Conservation (phyloP, 1,140 invertebrate genomes). For the Pseudomyrmex concolor region DNA sequence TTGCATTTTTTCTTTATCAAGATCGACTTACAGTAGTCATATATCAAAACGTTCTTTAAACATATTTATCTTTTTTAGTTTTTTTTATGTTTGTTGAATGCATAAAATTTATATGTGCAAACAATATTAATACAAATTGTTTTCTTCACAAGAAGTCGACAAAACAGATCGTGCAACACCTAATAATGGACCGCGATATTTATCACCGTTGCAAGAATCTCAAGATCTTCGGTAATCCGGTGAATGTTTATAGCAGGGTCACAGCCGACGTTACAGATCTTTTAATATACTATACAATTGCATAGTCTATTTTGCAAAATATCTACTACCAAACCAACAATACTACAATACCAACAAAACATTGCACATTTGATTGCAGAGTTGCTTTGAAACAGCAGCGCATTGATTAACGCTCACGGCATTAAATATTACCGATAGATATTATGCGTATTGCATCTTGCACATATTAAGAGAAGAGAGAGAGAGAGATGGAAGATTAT, state of each 20-base stretch:
- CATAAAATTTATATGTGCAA: too few species aligned
- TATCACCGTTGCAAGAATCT: background rate
- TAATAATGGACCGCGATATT: constrained; percentile 26
- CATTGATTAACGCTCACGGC: background rate
- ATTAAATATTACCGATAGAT: background rate
- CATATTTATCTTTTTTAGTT: background rate
- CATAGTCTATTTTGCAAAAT: background rate
- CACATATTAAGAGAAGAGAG: constrained; percentile 15
- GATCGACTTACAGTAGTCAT: constrained; percentile 5
- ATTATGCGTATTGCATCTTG: constrained; percentile 10
- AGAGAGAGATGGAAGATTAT: background rate
- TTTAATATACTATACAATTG: background rate
- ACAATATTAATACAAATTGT: too few species aligned
- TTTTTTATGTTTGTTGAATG: too few species aligned
- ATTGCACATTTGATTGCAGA: background rate
- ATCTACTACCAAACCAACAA: background rate
- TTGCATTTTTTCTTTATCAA: background rate
- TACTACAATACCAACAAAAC: background rate
- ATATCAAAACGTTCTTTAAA: background rate
- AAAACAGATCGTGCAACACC: background rate
- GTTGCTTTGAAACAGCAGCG: background rate
- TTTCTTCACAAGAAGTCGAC: background rate
- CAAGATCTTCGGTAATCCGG: background rate
- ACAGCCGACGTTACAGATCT: background rate
- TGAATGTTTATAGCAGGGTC: background rate